These are phyloP conservation scores for Zaprionus lineosus DNA, from an alignment of 2,888 invertebrate genomes.

Conservation along the genomic window DNA sequence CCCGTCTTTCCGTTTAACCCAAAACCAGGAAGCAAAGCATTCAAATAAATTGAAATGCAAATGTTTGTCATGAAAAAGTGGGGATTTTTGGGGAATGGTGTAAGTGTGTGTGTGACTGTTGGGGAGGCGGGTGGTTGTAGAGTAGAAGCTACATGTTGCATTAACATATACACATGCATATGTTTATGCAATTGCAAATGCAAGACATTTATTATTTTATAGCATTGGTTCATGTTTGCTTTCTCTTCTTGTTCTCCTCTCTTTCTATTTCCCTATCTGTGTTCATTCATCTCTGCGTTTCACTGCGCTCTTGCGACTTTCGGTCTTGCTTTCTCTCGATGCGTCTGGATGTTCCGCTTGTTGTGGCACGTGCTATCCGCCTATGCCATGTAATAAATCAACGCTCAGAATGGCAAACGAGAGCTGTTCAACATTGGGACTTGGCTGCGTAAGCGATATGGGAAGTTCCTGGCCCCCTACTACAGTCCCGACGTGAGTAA, in stretches of 20 bases:
- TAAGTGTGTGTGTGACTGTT: too few relatives aligned
- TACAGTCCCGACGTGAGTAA: conserved; percentile 84
- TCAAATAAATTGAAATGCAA: conserved; percentile 79
- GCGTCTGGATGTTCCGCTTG: conserved; percentile 28
- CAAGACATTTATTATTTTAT: conserved; percentile 78
- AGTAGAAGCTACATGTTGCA: conserved; percentile 43
- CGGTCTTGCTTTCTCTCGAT: too few relatives aligned
- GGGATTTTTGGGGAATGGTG: background rate
- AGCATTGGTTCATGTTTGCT: conserved; percentile 57
- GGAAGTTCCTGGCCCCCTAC: conserved; percentile 85
- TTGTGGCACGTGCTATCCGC: conserved; percentile 70
- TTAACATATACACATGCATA: conserved; percentile 78
- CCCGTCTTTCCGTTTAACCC: conserved; percentile 29
- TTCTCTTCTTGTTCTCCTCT: conserved; percentile 16
- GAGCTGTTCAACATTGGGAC: conserved; percentile 87
- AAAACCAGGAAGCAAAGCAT: conserved; percentile 63
- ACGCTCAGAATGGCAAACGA: conserved; percentile 86
- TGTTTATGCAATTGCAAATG: conserved; percentile 77
- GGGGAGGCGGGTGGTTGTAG: background rate
- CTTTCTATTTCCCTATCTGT: background rate
- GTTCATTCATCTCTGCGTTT: background rate
- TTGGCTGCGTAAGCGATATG: conserved; percentile 86
- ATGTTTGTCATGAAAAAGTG: conserved; percentile 45
- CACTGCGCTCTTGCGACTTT: too few relatives aligned
- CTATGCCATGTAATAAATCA: conserved; percentile 76